Percentiles rank a stretch among this genome's conserved stretches.
Conservation (phyloP, 2,888 invertebrate genomes). For the Bembecia ichneumoniformis region DNA sequence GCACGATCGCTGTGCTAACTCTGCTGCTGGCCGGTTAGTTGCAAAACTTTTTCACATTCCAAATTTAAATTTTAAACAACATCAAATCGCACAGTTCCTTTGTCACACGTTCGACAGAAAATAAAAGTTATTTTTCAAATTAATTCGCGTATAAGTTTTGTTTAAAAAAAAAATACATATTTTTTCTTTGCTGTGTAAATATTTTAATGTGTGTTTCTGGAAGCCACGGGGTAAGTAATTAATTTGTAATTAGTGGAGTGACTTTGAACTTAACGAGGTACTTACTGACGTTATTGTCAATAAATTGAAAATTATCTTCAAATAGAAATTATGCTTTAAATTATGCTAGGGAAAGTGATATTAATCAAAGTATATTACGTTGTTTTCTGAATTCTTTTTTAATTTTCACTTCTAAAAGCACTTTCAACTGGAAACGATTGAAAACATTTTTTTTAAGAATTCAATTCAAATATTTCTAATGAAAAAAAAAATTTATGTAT, state of each 20-base stretch:
- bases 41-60: neutral
- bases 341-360: too few relatives aligned
- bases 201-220: neutral
- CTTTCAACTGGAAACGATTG: too few relatives aligned
- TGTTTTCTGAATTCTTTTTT: too few relatives aligned
- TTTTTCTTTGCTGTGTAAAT: neutral
- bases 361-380: too few relatives aligned
- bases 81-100: too few relatives aligned
- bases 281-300: neutral
- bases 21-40: slow-evolving; percentile 49
- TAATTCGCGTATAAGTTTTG: too few relatives aligned
- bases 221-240: neutral
- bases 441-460: too few relatives aligned
- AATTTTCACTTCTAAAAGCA: too few relatives aligned
- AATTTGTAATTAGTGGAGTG: neutral
- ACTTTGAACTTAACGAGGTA: neutral
- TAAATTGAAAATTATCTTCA: neutral
- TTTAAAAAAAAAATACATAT: neutral
- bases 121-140: too few relatives aligned
- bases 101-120: too few relatives aligned
- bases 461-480: too few relatives aligned
- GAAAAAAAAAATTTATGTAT: too few relatives aligned
- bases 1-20: slow-evolving; percentile 36
- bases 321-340: neutral
- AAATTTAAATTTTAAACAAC: neutral